phyloP scores from a whole-genome alignment of 2,888 invertebrate species.

The Drosophila robusta region DNA sequence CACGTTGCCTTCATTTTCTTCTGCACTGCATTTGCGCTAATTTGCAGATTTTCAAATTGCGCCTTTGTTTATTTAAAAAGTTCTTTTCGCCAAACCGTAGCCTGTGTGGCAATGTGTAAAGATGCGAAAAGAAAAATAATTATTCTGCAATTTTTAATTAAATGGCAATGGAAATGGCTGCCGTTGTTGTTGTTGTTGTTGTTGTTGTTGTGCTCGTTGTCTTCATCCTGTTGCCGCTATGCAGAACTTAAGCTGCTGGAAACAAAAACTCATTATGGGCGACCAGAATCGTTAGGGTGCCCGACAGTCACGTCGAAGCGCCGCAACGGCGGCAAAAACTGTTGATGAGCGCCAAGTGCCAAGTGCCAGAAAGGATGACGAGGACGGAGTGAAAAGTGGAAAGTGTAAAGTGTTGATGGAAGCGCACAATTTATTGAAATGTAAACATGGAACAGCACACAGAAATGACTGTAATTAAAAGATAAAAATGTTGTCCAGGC shows the following conservation, averaged over 20 bases:
- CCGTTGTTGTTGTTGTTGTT: slow-evolving; percentile 41
- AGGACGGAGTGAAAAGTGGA: slow-evolving; percentile 41
- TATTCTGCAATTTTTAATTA: slow-evolving; percentile 81
- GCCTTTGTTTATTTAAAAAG: slow-evolving; percentile 68
- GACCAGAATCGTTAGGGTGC: slow-evolving; percentile 68
- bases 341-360: slow-evolving; percentile 38
- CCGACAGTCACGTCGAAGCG: slow-evolving; percentile 29
- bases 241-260: slow-evolving; percentile 75
- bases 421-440: slow-evolving; percentile 73
- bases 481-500: slow-evolving; percentile 58
- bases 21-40: slow-evolving; percentile 67
- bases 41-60: slow-evolving; percentile 74
- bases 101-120: slow-evolving; percentile 32
- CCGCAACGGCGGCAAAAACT: slow-evolving; percentile 15
- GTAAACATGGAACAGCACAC: slow-evolving; percentile 67
- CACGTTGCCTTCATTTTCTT: slow-evolving; percentile 19
- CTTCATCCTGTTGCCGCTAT: slow-evolving; percentile 44
- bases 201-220: slow-evolving; percentile 42
- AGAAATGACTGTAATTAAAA: slow-evolving; percentile 71
- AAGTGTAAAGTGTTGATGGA: slow-evolving; percentile 59
- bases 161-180: slow-evolving; percentile 75
- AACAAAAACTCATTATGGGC: slow-evolving; percentile 79
- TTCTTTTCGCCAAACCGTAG: slow-evolving; percentile 32
- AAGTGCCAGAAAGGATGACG: slow-evolving; percentile 32
- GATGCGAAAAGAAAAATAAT: slow-evolving; percentile 73